Evolutionary conservation across 2,888 invertebrate genomes (phyloP), one percentile per base, ranked within the genome.

Genomic region (Myathropa florea): DNA sequence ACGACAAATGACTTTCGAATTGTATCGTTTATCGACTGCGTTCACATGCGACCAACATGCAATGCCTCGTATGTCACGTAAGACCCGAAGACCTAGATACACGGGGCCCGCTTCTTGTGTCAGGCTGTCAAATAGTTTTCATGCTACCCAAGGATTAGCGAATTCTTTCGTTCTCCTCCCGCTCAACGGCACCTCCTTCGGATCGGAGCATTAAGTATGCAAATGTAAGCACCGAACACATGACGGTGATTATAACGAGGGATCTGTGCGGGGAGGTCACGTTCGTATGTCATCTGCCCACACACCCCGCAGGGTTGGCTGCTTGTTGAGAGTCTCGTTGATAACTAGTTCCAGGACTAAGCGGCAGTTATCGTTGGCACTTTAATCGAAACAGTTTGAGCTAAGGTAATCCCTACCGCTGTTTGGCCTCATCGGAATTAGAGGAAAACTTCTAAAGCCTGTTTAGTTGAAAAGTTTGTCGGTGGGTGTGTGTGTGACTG

Each of bases 11-110:
- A 63, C 57, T 81, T 81, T 77, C 68, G 68, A 85, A 77, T 76
- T 71, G 46, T 18, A 14, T 26, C 55, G 71, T 80, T 30, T 75
- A 67, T 75, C 81, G 73, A 73, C 73, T 83, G 71, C 53, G 36
- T 70, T 86, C 86, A 73, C 75, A 86, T 78, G 59, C 55, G 71
- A 75, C 73, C 33, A 2, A 73, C 86, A 83, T 86, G 86, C 82
- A 83, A 85, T 75, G 73, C 28, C 72, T 53, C 55, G 61, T 33
- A 82, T 78, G 85, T 75, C 78, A 82, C 82, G 82, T 82, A 72
- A 24, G 70, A 26, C 82, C 68, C 70, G 70, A 73, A 67, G 36
- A 36, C 46, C 39, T 10, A 23, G 59, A 24, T 30, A 18, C 68
- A 53, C 30, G 57, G 71, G 75, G 39, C 67, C 14, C 57, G 21